Conservation (phyloP, 2,113 vertebrate genomes). For the Erythrocebus patas region DNA sequence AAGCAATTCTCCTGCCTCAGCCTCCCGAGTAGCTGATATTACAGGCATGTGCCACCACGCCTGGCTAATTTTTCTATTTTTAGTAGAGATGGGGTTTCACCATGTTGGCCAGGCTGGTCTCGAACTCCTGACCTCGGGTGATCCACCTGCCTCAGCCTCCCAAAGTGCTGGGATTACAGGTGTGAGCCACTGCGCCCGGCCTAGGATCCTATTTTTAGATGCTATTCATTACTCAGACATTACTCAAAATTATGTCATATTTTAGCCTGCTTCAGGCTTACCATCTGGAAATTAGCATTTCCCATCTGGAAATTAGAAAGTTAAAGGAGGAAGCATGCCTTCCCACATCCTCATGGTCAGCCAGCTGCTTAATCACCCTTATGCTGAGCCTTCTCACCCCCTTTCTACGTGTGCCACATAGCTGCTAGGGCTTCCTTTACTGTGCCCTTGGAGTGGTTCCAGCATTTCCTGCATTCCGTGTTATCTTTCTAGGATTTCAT, state of each 20-base stretch:
- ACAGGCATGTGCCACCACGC: too few relatives aligned
- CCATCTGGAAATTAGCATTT: not conserved
- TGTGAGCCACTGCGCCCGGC: too few relatives aligned
- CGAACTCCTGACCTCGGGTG: too few relatives aligned
- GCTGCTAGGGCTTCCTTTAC: not conserved
- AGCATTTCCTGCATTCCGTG: not conserved
- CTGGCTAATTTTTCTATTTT: too few relatives aligned
- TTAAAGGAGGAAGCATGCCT: not conserved
- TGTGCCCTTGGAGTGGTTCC: not conserved
- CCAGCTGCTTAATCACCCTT: too few relatives aligned
- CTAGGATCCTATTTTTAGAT: not conserved
- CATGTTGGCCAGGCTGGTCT: too few relatives aligned
- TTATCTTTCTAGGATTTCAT: not conserved
- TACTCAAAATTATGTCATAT: not conserved
- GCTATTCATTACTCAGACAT: not conserved
- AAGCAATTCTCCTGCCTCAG: too few relatives aligned
- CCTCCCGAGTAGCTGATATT: too few relatives aligned
- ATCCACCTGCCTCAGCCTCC: too few relatives aligned
- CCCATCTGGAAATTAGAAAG: not conserved
- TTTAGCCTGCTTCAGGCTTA: not conserved
- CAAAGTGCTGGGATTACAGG: too few relatives aligned
- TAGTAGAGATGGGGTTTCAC: too few relatives aligned
- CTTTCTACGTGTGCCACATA: fast-evolving
- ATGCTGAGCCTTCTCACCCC: fast-evolving
- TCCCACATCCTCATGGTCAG: not conserved